phyloP scores from a whole-genome alignment of 2,888 invertebrate species.

The Galeruca laticollis region DNA sequence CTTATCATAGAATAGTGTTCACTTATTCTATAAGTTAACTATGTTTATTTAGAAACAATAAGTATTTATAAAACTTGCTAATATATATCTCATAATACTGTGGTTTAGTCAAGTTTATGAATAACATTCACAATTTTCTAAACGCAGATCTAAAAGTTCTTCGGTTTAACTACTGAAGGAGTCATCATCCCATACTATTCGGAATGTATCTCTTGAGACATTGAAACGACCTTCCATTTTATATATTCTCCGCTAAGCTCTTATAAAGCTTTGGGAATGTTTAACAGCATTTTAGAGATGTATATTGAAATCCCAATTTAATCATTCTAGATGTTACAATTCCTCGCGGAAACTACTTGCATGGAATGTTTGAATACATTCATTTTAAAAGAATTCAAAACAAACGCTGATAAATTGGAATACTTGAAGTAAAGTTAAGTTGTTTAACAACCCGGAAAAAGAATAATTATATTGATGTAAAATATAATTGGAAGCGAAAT shows the following conservation, averaged over 20 bases:
- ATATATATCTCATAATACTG: neutral
- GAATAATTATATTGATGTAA: no score
- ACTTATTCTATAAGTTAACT: no score
- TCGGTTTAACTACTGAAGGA: neutral
- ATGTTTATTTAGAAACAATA: no score
- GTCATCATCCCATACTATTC: neutral
- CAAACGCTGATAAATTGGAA: neutral
- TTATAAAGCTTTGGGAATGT: neutral
- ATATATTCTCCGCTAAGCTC: neutral
- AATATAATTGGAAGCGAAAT: no score
- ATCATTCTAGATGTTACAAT: neutral
- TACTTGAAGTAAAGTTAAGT: neutral
- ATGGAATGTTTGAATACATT: neutral
- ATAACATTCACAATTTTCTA: neutral
- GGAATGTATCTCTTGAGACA: neutral
- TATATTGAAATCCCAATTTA: conserved; percentile 1
- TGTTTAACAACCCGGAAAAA: no score
- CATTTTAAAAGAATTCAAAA: neutral
- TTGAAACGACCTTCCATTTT: neutral
- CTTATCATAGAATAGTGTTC: no score
- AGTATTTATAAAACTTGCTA: neutral
- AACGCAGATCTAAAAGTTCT: neutral
- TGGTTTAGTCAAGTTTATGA: neutral
- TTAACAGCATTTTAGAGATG: conserved; percentile 5
- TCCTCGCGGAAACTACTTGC: neutral